Base-by-base conservation (phyloP, 2,888 invertebrate genomes). In the Odontocerum albicorne region DNA sequence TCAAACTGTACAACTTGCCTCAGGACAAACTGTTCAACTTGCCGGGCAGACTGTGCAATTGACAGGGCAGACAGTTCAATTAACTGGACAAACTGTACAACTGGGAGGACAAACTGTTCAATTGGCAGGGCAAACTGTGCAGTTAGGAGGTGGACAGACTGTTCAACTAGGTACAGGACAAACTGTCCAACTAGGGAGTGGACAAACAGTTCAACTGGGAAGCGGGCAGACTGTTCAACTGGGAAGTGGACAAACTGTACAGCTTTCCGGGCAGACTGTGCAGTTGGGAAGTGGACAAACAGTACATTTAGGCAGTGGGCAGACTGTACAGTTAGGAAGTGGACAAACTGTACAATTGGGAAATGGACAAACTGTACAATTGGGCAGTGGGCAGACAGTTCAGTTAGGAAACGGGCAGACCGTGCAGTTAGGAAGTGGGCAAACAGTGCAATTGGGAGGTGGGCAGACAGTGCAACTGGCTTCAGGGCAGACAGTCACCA, bases 21-120 rank as follows among this genome's bases (percentile, higher is more conserved):
- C 71, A 57, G 76, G 71, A 4, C 75, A 75, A 57, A 62, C 81
- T 0, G 68, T 81, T n/a, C 81, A 81, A 62, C 70, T 81, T 2
- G 73, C 71, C 57, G 76, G 71, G 4, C 75, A 75, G 57, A 62
- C 81, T 0, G 68, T 81, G n/a, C 81, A 81, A 62, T 70, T 81
- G 0, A 76, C 78, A 52, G 75, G 81, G 16, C 72, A 82, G 62
- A 63, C 68, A 39, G 64, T 70, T 32, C 73, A 70, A 56, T 64
- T 71, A 27, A 64, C 65, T 22, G 68, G 65, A 21, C 72, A 65
- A 20, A 68, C 62, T n/a, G 62, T 61, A 22, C 62, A 61, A 50
- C 63, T 51, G 38, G 62, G 47, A 16, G 53, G 55, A 21, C 64
- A 60, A 36, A 62, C 81, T 1, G 68, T 81, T 8, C 81, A 81